Base-by-base conservation (phyloP, 2,113 vertebrate species). In the Phrynocephalus versicolor region DNA sequence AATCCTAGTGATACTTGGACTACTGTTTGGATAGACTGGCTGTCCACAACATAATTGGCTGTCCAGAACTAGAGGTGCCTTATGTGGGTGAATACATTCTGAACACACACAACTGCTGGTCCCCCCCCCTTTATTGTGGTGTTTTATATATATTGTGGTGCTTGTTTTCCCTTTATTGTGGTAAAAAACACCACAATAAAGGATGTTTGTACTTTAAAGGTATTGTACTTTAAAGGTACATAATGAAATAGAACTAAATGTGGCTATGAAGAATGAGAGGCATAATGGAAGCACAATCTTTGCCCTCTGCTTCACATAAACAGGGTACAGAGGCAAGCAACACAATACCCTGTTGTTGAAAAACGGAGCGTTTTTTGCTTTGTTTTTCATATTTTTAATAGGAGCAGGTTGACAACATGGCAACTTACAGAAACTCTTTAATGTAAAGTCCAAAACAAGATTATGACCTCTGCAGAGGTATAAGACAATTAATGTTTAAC, bases 41-140 rank as follows among this genome's bases (percentile, higher is more conserved):
- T n/a, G n/a, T n/a, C n/a, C n/a, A n/a, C 88, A 79, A 67, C 81
- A 69, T 88, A 92, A 92, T 81, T 93, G 91, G 87, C 12, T 91
- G 0, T 89, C 86, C 57, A 74, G 85, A 89, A 86, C 77, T 89
- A 19, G 7, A 64, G 65, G 57, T 33, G 23, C 35, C 7, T 87
- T 85, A 23, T 83, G n/a, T 85, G 76, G 75, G 77, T 80, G 90
- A 13, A 3, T 71, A 85, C 0, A 74, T 82, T 80, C 84, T 79
- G 85, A 91, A 9, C 1, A 0, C 1, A 64, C 39, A 77, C 15
- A 83, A 79, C 18, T 70, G 81, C 83, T 77, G 76, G 89, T n/a
- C 35, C 25, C 27, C 6, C 39, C 18, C 25, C 25, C 18, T 62
- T 78, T 62, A 21, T 72, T 39, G 62, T 23, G 62, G 8, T 65